phyloP scores from a whole-genome alignment of 1,140 invertebrate species.

The Bemisia tabaci region DNA sequence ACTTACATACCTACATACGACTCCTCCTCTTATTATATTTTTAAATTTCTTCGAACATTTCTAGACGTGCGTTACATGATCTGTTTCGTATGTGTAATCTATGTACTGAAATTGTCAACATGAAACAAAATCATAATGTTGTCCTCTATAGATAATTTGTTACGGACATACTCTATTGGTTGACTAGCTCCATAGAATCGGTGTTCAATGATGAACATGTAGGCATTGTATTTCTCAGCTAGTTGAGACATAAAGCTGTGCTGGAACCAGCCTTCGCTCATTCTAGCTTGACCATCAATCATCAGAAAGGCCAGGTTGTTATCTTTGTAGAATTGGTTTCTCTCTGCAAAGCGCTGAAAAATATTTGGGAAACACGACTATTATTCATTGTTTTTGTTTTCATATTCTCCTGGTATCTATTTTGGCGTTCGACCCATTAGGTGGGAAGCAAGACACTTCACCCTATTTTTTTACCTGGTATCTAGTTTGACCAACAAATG shows the following conservation, averaged over 20 bases:
- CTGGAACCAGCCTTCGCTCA: constrained; percentile 62
- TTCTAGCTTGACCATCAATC: constrained; percentile 71
- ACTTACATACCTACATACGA: too few relatives aligned
- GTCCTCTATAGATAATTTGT: too few relatives aligned
- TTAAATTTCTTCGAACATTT: too few relatives aligned
- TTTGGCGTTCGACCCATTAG: background rate
- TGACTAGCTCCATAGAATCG: constrained; percentile 86
- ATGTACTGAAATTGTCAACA: too few relatives aligned
- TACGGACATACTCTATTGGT: constrained; percentile 55
- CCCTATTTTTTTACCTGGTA: background rate
- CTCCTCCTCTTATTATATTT: background rate
- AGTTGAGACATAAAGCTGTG: constrained; percentile 69
- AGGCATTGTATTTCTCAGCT: constrained; percentile 60
- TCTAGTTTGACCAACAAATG: too few relatives aligned
- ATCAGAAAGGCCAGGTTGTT: constrained; percentile 71
- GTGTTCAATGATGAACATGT: constrained; percentile 81
- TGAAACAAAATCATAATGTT: too few relatives aligned
- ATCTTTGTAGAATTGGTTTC: constrained; percentile 49
- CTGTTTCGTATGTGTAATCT: too few relatives aligned
- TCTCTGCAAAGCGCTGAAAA: constrained; percentile 62
- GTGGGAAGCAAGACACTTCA: background rate
- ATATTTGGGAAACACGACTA: background rate
- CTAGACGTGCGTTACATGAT: too few relatives aligned
- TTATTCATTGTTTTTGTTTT: too few relatives aligned
- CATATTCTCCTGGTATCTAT: too few relatives aligned